Evolutionary conservation across 2,797 vertebrate species (phyloP).

Genomic region (Cynopterus sphinx): DNA sequence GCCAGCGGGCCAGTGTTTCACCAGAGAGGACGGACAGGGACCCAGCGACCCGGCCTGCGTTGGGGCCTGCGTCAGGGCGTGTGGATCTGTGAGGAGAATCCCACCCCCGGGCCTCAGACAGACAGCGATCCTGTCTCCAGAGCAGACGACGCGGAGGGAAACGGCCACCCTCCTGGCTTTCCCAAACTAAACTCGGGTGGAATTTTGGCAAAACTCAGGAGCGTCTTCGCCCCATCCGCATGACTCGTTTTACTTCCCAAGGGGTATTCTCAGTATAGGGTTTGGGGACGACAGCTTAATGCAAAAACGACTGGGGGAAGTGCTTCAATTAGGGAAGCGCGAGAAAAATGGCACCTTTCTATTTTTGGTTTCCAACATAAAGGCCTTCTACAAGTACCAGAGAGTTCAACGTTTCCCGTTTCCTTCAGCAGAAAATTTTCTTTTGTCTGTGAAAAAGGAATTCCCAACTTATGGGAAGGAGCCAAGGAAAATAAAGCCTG

Average conservation of each 20-base stretch:
- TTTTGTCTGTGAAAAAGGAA: conserved; percentile 83
- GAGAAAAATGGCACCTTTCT: background rate
- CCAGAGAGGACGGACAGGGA: background rate
- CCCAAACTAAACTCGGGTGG: background rate
- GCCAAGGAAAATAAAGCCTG: conserved; percentile 85
- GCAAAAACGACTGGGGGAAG: conserved; percentile 61
- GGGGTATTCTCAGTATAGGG: background rate
- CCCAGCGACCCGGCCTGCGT: background rate
- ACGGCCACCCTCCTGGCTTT: background rate
- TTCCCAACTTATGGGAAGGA: conserved; percentile 76
- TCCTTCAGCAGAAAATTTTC: conserved; percentile 71
- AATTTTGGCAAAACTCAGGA: conserved; percentile 2
- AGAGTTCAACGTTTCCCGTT: conserved; percentile 64
- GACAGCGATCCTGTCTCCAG: background rate
- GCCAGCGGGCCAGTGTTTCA: background rate
- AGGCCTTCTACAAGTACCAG: conserved; percentile 57
- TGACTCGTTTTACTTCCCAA: background rate
- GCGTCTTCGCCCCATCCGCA: conserved; percentile 10
- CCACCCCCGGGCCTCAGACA: no score
- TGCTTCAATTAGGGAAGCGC: conserved; percentile 35
- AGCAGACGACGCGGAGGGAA: background rate
- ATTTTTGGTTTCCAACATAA: conserved; percentile 77
- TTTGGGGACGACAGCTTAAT: background rate
- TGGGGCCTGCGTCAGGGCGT: background rate
- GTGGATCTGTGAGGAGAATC: background rate